Evolutionary conservation across 2,888 invertebrate species (phyloP).

Genomic region (Conistra vaccinii): DNA sequence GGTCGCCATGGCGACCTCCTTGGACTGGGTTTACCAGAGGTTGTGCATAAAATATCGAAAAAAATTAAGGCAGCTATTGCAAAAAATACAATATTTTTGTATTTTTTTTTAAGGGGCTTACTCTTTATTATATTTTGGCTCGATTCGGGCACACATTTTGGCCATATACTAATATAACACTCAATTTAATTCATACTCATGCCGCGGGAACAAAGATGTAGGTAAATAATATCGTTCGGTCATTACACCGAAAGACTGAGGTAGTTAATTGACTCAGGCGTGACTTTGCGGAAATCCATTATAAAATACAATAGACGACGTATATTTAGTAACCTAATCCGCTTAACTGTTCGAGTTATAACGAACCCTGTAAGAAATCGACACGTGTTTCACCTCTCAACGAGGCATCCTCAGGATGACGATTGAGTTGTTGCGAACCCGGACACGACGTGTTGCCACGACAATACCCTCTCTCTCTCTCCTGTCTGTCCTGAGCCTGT

Average conservation of each 20-base stretch:
- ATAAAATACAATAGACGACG: too few species aligned
- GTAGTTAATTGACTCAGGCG: too few species aligned
- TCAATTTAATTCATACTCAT: constrained; percentile 28
- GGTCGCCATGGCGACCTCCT: not conserved
- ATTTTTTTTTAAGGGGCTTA: not conserved
- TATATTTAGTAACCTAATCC: too few species aligned
- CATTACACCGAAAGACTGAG: constrained; percentile 71
- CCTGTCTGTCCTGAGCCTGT: too few species aligned
- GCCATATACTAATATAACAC: not conserved
- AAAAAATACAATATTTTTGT: not conserved
- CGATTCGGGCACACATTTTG: not conserved
- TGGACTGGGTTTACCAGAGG: not conserved
- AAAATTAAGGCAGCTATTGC: constrained; percentile 29
- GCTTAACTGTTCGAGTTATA: too few species aligned
- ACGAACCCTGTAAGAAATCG: too few species aligned
- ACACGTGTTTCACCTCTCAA: too few species aligned
- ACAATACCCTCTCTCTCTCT: too few species aligned
- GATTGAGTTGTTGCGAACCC: too few species aligned
- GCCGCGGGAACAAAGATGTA: constrained; percentile 39
- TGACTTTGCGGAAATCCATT: too few species aligned
- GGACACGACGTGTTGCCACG: too few species aligned
- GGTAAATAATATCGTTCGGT: constrained; percentile 52
- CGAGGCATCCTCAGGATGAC: too few species aligned
- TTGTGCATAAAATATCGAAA: constrained; percentile 26
- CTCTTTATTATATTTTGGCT: not conserved